These are phyloP conservation scores for Crepidodera aurea DNA, from an alignment of 2,888 invertebrate species.

Conservation along the genomic window DNA sequence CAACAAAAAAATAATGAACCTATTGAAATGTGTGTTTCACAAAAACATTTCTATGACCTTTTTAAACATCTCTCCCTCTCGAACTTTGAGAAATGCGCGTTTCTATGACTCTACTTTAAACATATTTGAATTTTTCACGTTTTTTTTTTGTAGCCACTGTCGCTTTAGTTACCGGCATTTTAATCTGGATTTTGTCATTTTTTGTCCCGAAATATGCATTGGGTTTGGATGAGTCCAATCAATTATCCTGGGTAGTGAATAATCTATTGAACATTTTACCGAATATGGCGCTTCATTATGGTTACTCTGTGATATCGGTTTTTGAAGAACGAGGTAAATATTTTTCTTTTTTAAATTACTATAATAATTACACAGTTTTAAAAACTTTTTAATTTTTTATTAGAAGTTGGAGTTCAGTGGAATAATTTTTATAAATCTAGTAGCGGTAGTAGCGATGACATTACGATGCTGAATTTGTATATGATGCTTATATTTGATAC, in stretches of 20 bases:
- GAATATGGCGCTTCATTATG: constrained; percentile 56
- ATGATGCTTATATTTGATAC: constrained; percentile 64
- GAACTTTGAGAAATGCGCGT: too few species aligned
- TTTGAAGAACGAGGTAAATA: constrained; percentile 58
- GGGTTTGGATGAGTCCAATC: constrained; percentile 39
- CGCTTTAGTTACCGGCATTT: constrained; percentile 54
- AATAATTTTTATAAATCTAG: constrained; percentile 59
- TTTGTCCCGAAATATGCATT: constrained; percentile 49
- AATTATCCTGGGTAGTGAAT: constrained; percentile 41
- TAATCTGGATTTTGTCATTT: constrained; percentile 57
- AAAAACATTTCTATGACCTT: too few species aligned
- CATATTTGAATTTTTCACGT: too few species aligned
- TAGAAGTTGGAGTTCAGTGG: constrained; percentile 63
- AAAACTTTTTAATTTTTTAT: too few species aligned
- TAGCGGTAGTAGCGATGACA: constrained; percentile 51
- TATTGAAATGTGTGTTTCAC: too few species aligned
- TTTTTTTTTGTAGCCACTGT: constrained; percentile 50
- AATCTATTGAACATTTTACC: constrained; percentile 53
- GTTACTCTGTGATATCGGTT: constrained; percentile 53
- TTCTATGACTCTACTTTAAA: too few species aligned
- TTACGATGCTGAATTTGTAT: constrained; percentile 58
- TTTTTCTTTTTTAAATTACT: background rate
- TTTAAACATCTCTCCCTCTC: too few species aligned
- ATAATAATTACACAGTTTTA: too few species aligned
- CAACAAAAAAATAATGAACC: too few species aligned